Conservation (phyloP, 2,797 vertebrate genomes). For the Sebastes melanostomus region DNA sequence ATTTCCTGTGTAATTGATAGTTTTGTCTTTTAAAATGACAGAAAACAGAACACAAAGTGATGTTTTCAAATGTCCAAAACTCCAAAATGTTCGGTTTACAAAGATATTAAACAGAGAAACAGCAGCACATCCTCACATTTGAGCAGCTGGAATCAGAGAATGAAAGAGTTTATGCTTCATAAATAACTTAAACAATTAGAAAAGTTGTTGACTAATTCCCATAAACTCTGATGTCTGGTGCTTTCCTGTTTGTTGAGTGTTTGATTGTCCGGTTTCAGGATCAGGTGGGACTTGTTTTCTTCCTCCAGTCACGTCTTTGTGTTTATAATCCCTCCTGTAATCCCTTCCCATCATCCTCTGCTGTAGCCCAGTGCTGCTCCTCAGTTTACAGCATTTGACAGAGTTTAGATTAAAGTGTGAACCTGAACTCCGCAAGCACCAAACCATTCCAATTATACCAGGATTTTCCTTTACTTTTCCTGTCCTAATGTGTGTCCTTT, state of each 20-base stretch:
- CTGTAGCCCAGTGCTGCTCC: neutral
- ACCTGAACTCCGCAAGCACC: neutral
- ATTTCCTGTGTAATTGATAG: neutral
- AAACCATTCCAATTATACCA: neutral
- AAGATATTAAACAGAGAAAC: too few species aligned
- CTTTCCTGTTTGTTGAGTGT: neutral
- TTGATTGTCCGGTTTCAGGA: neutral
- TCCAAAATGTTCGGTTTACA: neutral
- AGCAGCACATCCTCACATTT: too few species aligned
- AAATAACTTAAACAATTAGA: too few species aligned
- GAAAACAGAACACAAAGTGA: neutral
- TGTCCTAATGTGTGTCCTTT: neutral
- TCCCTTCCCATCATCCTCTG: neutral
- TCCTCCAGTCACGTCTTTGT: neutral
- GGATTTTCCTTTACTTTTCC: neutral
- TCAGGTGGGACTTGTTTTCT: constrained; percentile 41
- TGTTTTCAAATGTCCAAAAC: neutral
- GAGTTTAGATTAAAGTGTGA: neutral
- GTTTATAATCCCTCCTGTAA: neutral
- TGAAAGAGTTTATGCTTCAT: too few species aligned
- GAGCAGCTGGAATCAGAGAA: too few species aligned
- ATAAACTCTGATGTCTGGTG: neutral
- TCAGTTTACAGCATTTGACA: neutral
- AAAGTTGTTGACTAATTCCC: neutral
- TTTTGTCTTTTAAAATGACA: neutral